phyloP scores from a whole-genome alignment of 2,113 vertebrate genomes.

The Elachura formosa region DNA sequence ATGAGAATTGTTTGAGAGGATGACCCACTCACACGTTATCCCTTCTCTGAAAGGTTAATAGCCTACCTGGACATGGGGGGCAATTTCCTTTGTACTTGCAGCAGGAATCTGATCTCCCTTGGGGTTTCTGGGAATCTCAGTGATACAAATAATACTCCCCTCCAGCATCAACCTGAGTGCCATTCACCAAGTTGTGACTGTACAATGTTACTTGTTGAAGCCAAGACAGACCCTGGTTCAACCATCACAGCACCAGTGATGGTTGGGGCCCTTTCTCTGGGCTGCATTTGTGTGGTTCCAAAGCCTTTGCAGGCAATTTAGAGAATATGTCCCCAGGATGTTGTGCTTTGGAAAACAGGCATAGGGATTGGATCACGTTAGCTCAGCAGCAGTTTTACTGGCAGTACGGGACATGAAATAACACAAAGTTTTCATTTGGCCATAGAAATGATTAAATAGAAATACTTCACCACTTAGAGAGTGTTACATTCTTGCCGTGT shows the following conservation, averaged over 20 bases:
- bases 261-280: neutral
- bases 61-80: neutral
- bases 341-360: neutral
- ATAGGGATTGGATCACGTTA: neutral
- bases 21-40: neutral
- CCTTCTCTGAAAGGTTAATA: neutral
- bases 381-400: constrained; percentile 21
- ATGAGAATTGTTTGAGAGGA: neutral
- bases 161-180: neutral
- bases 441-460: neutral
- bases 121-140: neutral
- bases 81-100: neutral
- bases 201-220: neutral
- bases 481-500: neutral
- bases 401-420: neutral
- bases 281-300: neutral
- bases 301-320: neutral
- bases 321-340: neutral
- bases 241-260: neutral
- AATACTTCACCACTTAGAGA: neutral
- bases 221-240: neutral
- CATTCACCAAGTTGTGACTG: neutral
- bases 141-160: neutral
- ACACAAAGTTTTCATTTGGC: constrained; percentile 1
- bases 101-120: neutral